phyloP scores from a whole-genome alignment of 2,888 invertebrate genomes.

The Rhagonycha lutea region DNA sequence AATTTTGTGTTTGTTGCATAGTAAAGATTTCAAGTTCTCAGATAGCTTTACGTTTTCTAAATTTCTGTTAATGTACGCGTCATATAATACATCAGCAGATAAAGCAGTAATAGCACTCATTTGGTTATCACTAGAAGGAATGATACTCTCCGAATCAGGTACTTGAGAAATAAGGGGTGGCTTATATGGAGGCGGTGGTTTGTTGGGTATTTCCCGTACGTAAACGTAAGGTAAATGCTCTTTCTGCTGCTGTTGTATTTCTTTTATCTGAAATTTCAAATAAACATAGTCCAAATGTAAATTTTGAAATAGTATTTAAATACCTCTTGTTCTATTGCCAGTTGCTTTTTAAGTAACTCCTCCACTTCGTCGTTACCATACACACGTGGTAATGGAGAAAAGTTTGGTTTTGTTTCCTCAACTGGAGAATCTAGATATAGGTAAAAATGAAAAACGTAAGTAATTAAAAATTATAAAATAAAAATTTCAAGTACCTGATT shows the following conservation, averaged over 20 bases:
- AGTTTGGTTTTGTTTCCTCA: slow-evolving; percentile 29
- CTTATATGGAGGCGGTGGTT: slow-evolving; percentile 77
- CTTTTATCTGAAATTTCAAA: slow-evolving; percentile 59
- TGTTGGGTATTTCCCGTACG: slow-evolving; percentile 72
- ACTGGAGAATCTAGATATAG: slow-evolving; percentile 41
- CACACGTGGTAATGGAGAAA: slow-evolving; percentile 8
- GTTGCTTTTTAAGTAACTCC: slow-evolving; percentile 63
- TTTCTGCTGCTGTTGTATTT: slow-evolving; percentile 60
- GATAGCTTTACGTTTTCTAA: slow-evolving; percentile 46
- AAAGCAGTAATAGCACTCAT: slow-evolving; percentile 55
- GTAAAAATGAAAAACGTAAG: neutral
- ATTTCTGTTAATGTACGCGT: slow-evolving; percentile 50
- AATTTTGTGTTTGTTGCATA: slow-evolving; percentile 41
- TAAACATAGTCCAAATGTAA: neutral
- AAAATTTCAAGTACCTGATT: slow-evolving; percentile 40
- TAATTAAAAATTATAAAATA: neutral
- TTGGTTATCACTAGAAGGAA: slow-evolving; percentile 52
- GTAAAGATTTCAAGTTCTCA: slow-evolving; percentile 35
- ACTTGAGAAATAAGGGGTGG: slow-evolving; percentile 58
- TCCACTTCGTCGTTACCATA: slow-evolving; percentile 60
- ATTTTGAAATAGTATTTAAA: slow-evolving; percentile 10
- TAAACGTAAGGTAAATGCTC: slow-evolving; percentile 61
- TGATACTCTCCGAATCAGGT: slow-evolving; percentile 37
- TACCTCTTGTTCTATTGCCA: slow-evolving; percentile 68
- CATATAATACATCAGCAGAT: slow-evolving; percentile 55